Base-by-base conservation (phyloP, 2,113 vertebrate species). In the Erythrolamprus reginae region DNA sequence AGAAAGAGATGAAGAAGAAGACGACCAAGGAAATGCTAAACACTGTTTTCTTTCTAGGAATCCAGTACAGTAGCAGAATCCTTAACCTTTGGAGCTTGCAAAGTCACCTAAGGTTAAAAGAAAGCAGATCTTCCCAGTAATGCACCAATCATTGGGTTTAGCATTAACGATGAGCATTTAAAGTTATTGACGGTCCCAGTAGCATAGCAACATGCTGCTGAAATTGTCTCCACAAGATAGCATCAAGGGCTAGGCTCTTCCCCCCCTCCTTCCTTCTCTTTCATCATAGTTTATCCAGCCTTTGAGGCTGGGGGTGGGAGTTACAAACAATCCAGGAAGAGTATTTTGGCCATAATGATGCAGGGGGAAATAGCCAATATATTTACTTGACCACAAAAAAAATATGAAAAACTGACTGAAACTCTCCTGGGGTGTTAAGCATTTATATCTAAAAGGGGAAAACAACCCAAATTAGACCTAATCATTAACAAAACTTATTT, bases 111-210 rank as follows among this genome's bases (percentile, higher is more conserved):
- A 70, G 92, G 89, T 0, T 92, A 90, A 4, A 3, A 21, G 17
- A 88, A 77, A 84, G 70, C 89, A 92, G 82, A 58, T 47, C 86
- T 93, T 91, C 12, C n/a, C 47, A 51, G n/a, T 84, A 33, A 89
- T 4, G 56, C 10, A 65, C 38, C 56, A 86, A 95, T n/a, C 55
- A 33, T 92, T 94, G 84, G 77, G 53, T 89, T 86, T 17, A 28
- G 93, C 88, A 21, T 58, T 65, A 95, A 93, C 58, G 56, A n/a
- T 82, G 89, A 88, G 83, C 47, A 87, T 88, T 93, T 93, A 12
- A 96, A 94, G 61, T 93, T 92, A 52, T 2, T 51, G 65, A 4
- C 65, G 88, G 56, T 82, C 88, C 88, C 47, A 82, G 33, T 50
- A 88, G 89, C 48, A 55, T 7, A 77, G 87, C 61, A 88, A 42